A percentile compares a stretch with the other conserved stretches of the same genome.
These are phyloP conservation scores for Rhyacophila evoluta DNA, from an alignment of 2,888 invertebrate species.

Conservation along the genomic window DNA sequence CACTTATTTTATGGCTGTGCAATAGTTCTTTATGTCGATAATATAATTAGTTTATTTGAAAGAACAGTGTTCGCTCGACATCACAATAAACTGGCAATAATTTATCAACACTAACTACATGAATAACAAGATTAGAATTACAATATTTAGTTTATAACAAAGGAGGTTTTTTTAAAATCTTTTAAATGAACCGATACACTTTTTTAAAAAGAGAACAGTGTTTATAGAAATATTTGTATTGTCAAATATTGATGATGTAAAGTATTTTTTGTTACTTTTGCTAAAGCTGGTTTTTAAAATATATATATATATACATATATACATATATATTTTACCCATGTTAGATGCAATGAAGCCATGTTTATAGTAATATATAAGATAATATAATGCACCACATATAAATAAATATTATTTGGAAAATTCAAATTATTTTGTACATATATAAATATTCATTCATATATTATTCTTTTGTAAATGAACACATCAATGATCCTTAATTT, in stretches of 20 bases:
- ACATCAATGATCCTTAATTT: slow-evolving; percentile 38
- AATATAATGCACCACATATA: slow-evolving; percentile 28
- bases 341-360: slow-evolving; percentile 42
- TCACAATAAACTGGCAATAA: slow-evolving; percentile 52
- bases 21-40: neutral
- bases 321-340: slow-evolving; percentile 34
- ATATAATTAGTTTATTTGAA: slow-evolving; percentile 41
- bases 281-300: slow-evolving; percentile 39
- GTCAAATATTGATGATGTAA: slow-evolving; percentile 51
- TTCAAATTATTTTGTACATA: slow-evolving; percentile 37
- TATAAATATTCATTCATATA: slow-evolving; percentile 43
- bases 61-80: slow-evolving; percentile 48
- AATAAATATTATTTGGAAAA: slow-evolving; percentile 23
- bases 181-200: slow-evolving; percentile 25
- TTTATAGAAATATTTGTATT: slow-evolving; percentile 52
- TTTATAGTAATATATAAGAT: slow-evolving; percentile 29
- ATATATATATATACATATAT: slow-evolving; percentile 26
- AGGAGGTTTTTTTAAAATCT: neutral
- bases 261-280: slow-evolving; percentile 35
- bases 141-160: slow-evolving; percentile 41
- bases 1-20: neutral
- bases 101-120: slow-evolving; percentile 51
- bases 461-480: slow-evolving; percentile 46
- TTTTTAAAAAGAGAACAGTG: slow-evolving; percentile 27
- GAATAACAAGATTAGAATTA: slow-evolving; percentile 53